Evolutionary conservation across 2,888 invertebrate genomes (phyloP).

Genomic region (Spatulosminthurus flaviceps): DNA sequence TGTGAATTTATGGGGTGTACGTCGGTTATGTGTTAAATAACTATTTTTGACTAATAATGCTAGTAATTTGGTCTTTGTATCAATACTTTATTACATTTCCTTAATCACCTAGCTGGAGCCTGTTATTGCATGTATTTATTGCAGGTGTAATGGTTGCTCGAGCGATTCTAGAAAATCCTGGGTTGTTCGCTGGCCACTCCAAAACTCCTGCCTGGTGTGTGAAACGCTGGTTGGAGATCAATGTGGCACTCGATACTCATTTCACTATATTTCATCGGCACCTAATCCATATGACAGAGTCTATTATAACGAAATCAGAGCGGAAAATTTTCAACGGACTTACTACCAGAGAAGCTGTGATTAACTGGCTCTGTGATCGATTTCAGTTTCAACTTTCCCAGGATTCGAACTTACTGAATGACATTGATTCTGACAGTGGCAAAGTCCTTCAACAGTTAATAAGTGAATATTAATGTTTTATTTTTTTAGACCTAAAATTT

Average conservation of each 20-base stretch:
- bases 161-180: conserved; percentile 89
- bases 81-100: neutral
- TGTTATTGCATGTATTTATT: conserved; percentile 50
- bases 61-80: neutral
- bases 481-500: too few species aligned
- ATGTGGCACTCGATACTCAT: conserved; percentile 73
- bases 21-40: too few species aligned
- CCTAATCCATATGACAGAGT: conserved; percentile 93
- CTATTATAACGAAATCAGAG: conserved; percentile 76
- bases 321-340: conserved; percentile 82
- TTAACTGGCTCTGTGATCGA: conserved; percentile 55
- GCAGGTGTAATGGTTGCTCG: conserved; percentile 89
- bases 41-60: too few species aligned
- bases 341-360: conserved; percentile 65
- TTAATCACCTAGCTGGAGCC: neutral
- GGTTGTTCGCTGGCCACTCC: conserved; percentile 79
- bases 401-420: neutral
- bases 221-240: conserved; percentile 78
- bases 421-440: too few species aligned
- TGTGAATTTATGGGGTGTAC: too few species aligned
- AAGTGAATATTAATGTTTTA: too few species aligned
- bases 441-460: too few species aligned
- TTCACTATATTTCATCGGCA: conserved; percentile 95
- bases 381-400: conserved; percentile 48
- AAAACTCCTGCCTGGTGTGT: conserved; percentile 80